Evolutionary conservation across 2,888 invertebrate genomes (phyloP).

Genomic region (Ornithoptera priamus): DNA sequence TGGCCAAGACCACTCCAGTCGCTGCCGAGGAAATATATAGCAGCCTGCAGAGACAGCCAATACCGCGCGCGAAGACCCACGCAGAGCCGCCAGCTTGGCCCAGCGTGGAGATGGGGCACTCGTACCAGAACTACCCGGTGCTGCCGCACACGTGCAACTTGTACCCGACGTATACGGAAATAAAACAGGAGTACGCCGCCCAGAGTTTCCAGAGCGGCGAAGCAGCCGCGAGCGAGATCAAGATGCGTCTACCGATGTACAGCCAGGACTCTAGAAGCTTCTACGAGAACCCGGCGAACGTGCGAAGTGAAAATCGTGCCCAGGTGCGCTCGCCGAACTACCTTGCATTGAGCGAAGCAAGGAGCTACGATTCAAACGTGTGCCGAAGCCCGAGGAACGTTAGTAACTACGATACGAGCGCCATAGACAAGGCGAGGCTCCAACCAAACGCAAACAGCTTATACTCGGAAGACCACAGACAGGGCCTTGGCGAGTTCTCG

Average conservation of each 20-base stretch:
- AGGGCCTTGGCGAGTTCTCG: slow-evolving; percentile 51
- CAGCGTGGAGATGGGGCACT: slow-evolving; percentile 67
- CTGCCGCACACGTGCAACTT: slow-evolving; percentile 61
- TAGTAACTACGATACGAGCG: slow-evolving; percentile 54
- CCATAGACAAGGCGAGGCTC: slow-evolving; percentile 46
- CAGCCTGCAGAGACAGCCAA: slow-evolving; percentile 81
- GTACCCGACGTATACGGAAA: slow-evolving; percentile 70
- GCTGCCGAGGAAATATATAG: slow-evolving; percentile 79
- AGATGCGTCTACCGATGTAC: slow-evolving; percentile 53
- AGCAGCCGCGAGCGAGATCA: slow-evolving; percentile 45
- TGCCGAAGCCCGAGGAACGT: slow-evolving; percentile 63
- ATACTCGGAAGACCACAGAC: slow-evolving; percentile 58
- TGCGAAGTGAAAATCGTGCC: slow-evolving; percentile 51
- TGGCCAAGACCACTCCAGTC: slow-evolving; percentile 78
- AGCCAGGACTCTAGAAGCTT: slow-evolving; percentile 57
- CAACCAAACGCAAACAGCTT: slow-evolving; percentile 44
- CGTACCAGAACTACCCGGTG: slow-evolving; percentile 73
- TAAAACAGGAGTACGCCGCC: slow-evolving; percentile 61
- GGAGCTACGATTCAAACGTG: slow-evolving; percentile 56
- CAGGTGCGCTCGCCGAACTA: slow-evolving; percentile 62
- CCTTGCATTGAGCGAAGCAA: slow-evolving; percentile 46
- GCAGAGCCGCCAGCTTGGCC: slow-evolving; percentile 79
- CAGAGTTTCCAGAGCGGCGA: slow-evolving; percentile 50
- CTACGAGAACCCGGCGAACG: slow-evolving; percentile 64
- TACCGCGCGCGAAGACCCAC: slow-evolving; percentile 85